These are phyloP conservation scores for Isichthys henryi DNA, from an alignment of 2,113 vertebrate species.

Conservation along the genomic window DNA sequence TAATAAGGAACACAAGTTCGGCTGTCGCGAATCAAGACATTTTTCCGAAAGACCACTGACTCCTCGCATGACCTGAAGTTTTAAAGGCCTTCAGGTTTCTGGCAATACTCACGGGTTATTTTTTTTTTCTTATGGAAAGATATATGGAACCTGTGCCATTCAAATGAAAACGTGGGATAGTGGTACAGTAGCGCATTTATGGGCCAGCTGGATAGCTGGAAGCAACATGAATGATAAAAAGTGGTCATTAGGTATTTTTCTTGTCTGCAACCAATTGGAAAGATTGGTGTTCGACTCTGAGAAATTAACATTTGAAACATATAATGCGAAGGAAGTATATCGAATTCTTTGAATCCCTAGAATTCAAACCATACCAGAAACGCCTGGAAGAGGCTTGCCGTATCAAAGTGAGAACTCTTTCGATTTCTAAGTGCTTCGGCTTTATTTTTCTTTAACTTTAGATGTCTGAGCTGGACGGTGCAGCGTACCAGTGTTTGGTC, in stretches of 20 bases:
- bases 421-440: neutral
- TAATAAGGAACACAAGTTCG: slow-evolving; percentile 9
- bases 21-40: slow-evolving; percentile 7
- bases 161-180: slow-evolving; percentile 3
- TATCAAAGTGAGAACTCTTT: neutral
- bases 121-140: slow-evolving; percentile 15
- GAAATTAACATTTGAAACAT: neutral
- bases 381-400: neutral
- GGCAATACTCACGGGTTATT: neutral
- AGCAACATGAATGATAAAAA: slow-evolving; percentile 1
- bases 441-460: neutral
- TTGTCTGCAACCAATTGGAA: neutral
- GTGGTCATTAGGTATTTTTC: neutral
- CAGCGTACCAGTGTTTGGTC: neutral
- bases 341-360: neutral
- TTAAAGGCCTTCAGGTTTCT: neutral
- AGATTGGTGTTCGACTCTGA: neutral
- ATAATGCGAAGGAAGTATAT: neutral
- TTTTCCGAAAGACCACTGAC: neutral
- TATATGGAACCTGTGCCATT: slow-evolving; percentile 5
- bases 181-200: slow-evolving; percentile 11
- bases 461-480: neutral
- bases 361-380: neutral
- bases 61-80: neutral
- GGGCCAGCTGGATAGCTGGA: neutral